These are phyloP conservation scores for Antechinus stuartii DNA, from an alignment of 2,113 vertebrate species.

Conservation along the genomic window DNA sequence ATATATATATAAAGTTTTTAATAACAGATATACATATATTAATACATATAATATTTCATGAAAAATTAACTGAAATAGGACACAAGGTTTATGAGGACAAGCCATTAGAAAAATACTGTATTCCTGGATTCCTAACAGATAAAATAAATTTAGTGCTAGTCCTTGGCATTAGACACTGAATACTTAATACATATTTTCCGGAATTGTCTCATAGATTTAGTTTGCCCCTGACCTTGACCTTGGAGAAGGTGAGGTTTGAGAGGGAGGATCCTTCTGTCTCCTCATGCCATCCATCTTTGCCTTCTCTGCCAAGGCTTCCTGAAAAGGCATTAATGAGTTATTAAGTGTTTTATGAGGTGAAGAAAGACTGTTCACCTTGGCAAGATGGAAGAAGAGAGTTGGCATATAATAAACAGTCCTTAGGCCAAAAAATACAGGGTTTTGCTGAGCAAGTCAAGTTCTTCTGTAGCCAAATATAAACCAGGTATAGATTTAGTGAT, in stretches of 20 bases:
- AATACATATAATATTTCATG: neutral
- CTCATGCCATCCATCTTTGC: neutral
- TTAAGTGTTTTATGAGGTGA: conserved; percentile 1
- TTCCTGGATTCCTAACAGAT: neutral
- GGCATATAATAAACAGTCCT: too few species aligned
- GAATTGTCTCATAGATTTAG: conserved; percentile 2
- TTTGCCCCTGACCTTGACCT: neutral
- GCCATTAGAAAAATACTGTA: neutral
- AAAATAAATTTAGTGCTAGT: neutral
- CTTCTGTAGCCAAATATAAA: neutral
- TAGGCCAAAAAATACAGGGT: neutral
- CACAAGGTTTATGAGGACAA: neutral
- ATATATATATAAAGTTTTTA: too few species aligned
- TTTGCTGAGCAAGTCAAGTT: neutral
- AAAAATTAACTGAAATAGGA: neutral
- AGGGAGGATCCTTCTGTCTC: neutral
- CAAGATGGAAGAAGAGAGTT: too few species aligned
- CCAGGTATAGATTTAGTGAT: neutral
- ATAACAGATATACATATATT: neutral
- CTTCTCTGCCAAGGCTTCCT: neutral
- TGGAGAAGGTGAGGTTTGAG: neutral
- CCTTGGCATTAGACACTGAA: neutral
- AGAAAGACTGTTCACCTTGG: neutral
- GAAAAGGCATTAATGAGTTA: neutral
- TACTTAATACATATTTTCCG: neutral